Percentiles rank a stretch among this genome's conserved stretches.
These are phyloP conservation scores for Arenaria interpres DNA, from an alignment of 2,113 vertebrate species.

Conservation along the genomic window DNA sequence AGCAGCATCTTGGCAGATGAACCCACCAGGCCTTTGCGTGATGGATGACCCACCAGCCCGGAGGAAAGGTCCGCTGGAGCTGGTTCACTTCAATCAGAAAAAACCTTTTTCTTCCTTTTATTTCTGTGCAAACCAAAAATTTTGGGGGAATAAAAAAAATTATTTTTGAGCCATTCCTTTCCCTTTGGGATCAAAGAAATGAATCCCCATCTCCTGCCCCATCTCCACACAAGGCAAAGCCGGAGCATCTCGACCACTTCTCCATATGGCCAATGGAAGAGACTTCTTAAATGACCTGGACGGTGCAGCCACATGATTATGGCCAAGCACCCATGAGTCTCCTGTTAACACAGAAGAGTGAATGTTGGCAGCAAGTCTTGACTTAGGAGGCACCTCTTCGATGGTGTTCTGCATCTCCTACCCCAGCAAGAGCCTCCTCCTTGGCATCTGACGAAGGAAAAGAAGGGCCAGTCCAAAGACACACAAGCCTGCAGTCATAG, in stretches of 20 bases:
- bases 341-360: neutral
- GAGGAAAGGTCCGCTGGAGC: neutral
- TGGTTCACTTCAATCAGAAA: neutral
- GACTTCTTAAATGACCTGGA: neutral
- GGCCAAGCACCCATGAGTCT: neutral
- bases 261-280: neutral
- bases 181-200: neutral
- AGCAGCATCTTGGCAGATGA: accelerated
- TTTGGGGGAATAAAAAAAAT: neutral
- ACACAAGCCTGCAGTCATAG: neutral
- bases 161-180: neutral
- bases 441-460: neutral
- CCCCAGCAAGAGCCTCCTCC: neutral
- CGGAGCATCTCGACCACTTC: accelerated
- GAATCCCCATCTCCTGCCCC: neutral
- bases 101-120: neutral
- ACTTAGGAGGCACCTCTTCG: neutral
- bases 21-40: neutral
- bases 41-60: neutral
- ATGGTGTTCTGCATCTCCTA: neutral
- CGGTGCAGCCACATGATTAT: neutral
- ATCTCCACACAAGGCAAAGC: neutral
- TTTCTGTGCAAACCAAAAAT: neutral
- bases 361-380: neutral
- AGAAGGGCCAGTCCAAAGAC: neutral